A percentile compares a stretch with the other conserved stretches of the same genome.
Evolutionary conservation across 2,113 vertebrate genomes (phyloP).

Genomic region (Brevimyrus niger): DNA sequence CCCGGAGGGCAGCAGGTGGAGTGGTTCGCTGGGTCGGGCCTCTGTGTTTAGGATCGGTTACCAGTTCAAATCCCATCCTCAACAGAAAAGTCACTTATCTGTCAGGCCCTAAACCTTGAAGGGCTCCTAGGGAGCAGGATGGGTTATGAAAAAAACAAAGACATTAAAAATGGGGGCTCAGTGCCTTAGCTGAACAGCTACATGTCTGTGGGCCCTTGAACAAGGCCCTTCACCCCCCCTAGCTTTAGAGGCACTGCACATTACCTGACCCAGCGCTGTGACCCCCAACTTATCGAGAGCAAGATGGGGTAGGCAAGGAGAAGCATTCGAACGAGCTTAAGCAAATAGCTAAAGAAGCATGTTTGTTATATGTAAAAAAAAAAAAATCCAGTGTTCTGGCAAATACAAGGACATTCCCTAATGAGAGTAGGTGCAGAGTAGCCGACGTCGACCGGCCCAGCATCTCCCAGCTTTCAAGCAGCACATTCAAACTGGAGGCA

Average conservation of each 20-base stretch:
- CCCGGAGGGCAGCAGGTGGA: neutral
- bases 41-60: neutral
- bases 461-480: neutral
- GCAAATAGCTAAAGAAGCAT: too few species aligned
- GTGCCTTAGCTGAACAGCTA: too few species aligned
- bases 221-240: too few species aligned
- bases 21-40: neutral
- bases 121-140: neutral
- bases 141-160: neutral
- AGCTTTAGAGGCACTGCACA: too few species aligned
- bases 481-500: neutral
- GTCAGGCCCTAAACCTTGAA: neutral
- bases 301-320: too few species aligned
- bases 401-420: neutral
- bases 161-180: too few species aligned
- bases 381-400: neutral
- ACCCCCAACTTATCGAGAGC: too few species aligned
- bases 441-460: neutral
- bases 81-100: neutral
- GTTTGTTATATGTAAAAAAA: neutral
- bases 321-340: too few species aligned
- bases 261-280: too few species aligned
- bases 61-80: neutral
- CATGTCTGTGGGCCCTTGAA: too few species aligned
- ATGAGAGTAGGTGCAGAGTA: neutral